These are phyloP conservation scores for Barbus barbus DNA, from an alignment of 2,113 vertebrate species.

Conservation along the genomic window DNA sequence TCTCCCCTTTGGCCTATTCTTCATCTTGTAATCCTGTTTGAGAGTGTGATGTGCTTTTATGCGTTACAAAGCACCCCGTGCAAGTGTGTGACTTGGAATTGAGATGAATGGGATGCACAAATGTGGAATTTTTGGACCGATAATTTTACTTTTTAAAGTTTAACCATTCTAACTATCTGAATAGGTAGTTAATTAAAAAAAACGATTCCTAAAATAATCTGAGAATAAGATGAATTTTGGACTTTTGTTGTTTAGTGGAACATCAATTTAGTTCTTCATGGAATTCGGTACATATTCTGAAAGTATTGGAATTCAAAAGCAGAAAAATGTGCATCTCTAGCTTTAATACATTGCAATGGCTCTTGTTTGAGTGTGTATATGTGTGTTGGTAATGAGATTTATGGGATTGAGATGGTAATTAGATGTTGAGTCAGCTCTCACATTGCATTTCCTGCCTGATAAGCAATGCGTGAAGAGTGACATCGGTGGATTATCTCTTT, in stretches of 20 bases:
- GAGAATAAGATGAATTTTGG: background rate
- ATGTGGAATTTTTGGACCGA: background rate
- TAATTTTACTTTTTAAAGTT: background rate
- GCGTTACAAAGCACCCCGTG: slow-evolving; percentile 12
- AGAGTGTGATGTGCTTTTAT: slow-evolving; percentile 28
- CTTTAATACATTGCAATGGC: background rate
- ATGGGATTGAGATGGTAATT: slow-evolving; percentile 65
- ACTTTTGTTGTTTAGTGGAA: background rate
- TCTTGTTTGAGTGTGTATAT: slow-evolving; percentile 27
- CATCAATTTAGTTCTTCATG: background rate
- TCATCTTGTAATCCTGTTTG: slow-evolving; percentile 71
- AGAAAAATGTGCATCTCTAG: background rate
- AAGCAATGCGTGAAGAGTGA: background rate
- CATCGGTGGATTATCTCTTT: slow-evolving; percentile 15
- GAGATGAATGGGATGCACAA: background rate
- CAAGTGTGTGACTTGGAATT: slow-evolving; percentile 8
- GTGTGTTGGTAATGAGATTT: slow-evolving; percentile 28
- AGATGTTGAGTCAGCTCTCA: slow-evolving; percentile 55
- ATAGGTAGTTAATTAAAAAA: background rate
- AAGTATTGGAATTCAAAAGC: background rate
- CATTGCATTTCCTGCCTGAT: slow-evolving; percentile 32
- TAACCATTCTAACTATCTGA: background rate
- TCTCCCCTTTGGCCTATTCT: slow-evolving; percentile 61
- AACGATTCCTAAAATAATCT: background rate
- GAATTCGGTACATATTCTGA: background rate